Evolutionary conservation across 2,113 vertebrate genomes (phyloP).

Genomic region (Nansenia antarctica): DNA sequence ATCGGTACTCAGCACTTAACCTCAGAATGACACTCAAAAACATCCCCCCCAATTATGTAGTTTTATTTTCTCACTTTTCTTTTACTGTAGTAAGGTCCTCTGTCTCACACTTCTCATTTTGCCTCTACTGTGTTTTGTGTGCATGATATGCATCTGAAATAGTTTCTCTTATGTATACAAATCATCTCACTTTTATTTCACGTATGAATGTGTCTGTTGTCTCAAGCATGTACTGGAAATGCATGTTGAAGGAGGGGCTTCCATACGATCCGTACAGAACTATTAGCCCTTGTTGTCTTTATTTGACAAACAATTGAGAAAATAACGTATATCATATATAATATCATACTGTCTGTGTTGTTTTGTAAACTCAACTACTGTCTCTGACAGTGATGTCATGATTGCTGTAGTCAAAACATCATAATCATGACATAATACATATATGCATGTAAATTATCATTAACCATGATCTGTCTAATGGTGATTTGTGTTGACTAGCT

Average conservation of each 20-base stretch:
- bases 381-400: too few relatives aligned
- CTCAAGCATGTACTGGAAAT: neutral
- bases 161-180: neutral
- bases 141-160: neutral
- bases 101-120: neutral
- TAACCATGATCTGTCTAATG: neutral
- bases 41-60: neutral
- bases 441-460: too few relatives aligned
- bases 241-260: too few relatives aligned
- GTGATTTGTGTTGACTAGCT: neutral
- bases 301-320: neutral
- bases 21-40: conserved; percentile 52
- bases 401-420: too few relatives aligned
- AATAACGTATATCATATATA: neutral
- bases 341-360: neutral
- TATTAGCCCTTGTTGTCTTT: neutral
- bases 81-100: conserved; percentile 10
- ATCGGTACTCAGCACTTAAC: conserved; percentile 33
- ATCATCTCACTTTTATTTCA: too few relatives aligned
- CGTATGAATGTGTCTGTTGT: neutral
- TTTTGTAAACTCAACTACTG: neutral
- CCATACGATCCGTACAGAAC: too few relatives aligned
- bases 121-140: neutral
- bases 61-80: conserved; percentile 18
- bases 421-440: too few relatives aligned